Evolutionary conservation across 2,888 invertebrate genomes (phyloP).

Genomic region (Acanthococcus lagerstroemiae): DNA sequence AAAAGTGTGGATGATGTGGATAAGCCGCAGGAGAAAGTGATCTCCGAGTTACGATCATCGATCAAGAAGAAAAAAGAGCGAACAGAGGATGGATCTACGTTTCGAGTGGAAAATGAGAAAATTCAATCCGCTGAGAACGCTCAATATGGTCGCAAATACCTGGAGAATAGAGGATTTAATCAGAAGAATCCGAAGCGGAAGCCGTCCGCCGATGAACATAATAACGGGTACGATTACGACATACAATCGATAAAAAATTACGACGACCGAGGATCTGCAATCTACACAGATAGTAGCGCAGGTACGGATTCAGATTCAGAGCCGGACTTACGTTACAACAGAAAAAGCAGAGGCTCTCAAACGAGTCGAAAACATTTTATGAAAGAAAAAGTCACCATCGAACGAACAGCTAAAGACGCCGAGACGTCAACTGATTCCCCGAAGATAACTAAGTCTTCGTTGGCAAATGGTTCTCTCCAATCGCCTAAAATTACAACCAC

Average conservation of each 20-base stretch:
- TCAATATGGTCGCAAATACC: conserved; percentile 25
- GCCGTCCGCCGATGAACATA: background rate
- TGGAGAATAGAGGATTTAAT: conserved; percentile 24
- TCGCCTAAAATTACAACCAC: conserved; percentile 24
- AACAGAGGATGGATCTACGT: conserved; percentile 6
- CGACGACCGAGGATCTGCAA: background rate
- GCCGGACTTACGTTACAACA: background rate
- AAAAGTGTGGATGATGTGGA: background rate
- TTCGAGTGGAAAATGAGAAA: conserved; percentile 10
- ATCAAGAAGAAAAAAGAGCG: conserved; percentile 31
- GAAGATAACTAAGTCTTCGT: background rate
- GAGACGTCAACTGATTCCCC: conserved; percentile 11
- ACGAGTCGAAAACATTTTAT: conserved; percentile 6
- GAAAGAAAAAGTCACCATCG: conserved; percentile 1
- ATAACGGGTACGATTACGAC: conserved; percentile 28
- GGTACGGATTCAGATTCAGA: conserved; percentile 2
- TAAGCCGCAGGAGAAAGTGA: conserved; percentile 6
- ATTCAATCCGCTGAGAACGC: background rate
- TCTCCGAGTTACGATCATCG: conserved; percentile 33
- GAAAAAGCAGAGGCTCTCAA: conserved; percentile 13
- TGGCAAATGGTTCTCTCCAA: background rate
- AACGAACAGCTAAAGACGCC: conserved; percentile 5
- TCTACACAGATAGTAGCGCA: background rate
- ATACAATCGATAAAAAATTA: conserved; percentile 19
- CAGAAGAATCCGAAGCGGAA: conserved; percentile 7